These are phyloP conservation scores for Cnemophilus loriae DNA, from an alignment of 2,113 vertebrate species.

Conservation along the genomic window DNA sequence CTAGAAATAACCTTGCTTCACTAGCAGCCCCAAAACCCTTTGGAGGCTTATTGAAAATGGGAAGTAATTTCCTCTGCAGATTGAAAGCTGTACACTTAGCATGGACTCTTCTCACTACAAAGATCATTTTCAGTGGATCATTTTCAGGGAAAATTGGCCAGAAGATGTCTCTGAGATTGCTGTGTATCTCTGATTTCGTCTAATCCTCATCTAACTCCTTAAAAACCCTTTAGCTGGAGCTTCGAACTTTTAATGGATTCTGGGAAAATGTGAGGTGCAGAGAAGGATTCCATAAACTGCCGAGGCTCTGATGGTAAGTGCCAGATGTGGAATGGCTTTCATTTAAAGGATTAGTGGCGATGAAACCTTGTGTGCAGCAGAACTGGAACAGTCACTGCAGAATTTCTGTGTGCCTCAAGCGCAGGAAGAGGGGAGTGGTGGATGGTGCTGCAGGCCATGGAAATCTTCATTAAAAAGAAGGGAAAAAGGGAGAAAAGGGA, in stretches of 20 bases:
- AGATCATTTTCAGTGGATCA: not conserved
- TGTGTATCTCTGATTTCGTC: not conserved
- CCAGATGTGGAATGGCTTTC: not conserved
- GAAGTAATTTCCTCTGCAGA: not conserved
- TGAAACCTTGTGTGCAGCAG: not conserved
- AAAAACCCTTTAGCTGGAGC: not conserved
- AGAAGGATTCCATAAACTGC: not conserved
- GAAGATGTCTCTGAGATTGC: not conserved
- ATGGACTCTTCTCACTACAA: not conserved
- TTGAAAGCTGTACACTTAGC: not conserved
- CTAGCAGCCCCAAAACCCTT: not conserved
- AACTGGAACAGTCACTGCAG: not conserved
- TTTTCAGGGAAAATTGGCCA: not conserved
- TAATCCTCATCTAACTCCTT: not conserved
- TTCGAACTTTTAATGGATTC: not conserved
- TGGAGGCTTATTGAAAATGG: not conserved
- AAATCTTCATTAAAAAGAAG: not conserved
- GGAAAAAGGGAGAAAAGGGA: not conserved
- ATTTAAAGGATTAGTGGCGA: not conserved
- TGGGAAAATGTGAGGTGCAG: not conserved
- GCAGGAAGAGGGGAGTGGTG: not conserved
- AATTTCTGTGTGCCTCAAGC: not conserved
- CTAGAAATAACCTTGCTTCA: not conserved
- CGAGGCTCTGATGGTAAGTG: not conserved
- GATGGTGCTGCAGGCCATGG: not conserved